Base-by-base conservation (phyloP, 2,113 vertebrate species). In the Chionis minor region DNA sequence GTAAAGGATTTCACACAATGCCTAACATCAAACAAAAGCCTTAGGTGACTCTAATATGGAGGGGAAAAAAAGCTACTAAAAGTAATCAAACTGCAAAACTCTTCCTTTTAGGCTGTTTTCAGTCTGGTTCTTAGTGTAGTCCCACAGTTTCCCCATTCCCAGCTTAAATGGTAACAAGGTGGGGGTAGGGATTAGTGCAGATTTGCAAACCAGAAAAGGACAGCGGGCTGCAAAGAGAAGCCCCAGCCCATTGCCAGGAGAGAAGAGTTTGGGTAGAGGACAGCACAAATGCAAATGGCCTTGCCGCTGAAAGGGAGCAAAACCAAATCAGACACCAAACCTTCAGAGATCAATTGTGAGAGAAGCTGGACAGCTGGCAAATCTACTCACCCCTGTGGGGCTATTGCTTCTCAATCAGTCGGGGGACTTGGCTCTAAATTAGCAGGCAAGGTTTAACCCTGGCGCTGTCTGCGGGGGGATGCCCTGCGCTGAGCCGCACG, bases 301-400 rank as follows among this genome's bases (percentile, higher is more conserved):
- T 66, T 55, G 32, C 42, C 62, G 55, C 51, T 84, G 56, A 69
- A 92, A 81, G 66, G 73, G 32, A 79, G 42, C 32, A 87, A 74
- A 83, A 71, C 22, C 32, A 56, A 85, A 94, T 87, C 66, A 86
- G 90, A 79, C 65, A 82, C 56, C 84, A 49, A 86, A 80, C 59
- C 66, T 20, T 38, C 32, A 40, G 74, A 94, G 84, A 93, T 81
- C 81, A 86, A 62, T 42, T 7, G 1, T 0, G 0, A 74, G 61
- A 59, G 77, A 70, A 84, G 81, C n/a, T 1, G 10, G 65, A 51
- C 62, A 88, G 62, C 45, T 88, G 62, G 78, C 81, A 87, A 89
- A 85, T 59, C 73, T 81, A 66, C 66, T 85, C 74, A 69, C 62
- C 58, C 77, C 81, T 14, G 51, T 69, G 45, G 58, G 92, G 55